Evolutionary conservation across 2,888 invertebrate species (phyloP).

Genomic region (Galerucella nymphaeae): DNA sequence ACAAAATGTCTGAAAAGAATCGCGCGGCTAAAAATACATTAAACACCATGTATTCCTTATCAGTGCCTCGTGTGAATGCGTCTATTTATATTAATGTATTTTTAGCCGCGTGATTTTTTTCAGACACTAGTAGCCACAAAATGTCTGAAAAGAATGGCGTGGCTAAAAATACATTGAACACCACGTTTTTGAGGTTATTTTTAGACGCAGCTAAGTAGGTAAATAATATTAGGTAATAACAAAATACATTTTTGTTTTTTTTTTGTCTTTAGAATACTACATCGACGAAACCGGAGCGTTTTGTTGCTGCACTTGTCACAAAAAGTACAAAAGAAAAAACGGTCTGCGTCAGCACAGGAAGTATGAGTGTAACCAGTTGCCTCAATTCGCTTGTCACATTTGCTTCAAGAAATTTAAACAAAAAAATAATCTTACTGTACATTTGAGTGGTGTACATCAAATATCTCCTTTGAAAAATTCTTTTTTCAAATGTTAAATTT

Average conservation of each 20-base stretch:
- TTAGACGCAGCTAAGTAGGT: too few species aligned
- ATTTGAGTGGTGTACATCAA: slow-evolving; percentile 67
- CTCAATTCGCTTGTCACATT: slow-evolving; percentile 60
- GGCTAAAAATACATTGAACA: too few species aligned
- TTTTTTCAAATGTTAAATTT: too few species aligned
- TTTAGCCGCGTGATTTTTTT: too few species aligned
- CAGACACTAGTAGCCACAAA: too few species aligned
- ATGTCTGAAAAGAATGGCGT: too few species aligned
- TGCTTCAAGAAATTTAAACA: slow-evolving; percentile 62
- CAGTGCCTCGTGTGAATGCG: too few species aligned
- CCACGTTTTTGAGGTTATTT: too few species aligned
- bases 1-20: too few species aligned
- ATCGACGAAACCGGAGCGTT: slow-evolving; percentile 21
- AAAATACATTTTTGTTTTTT: neutral
- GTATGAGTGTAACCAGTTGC: slow-evolving; percentile 62
- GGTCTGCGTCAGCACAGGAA: slow-evolving; percentile 54
- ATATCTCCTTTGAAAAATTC: neutral
- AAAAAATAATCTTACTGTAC: slow-evolving; percentile 64
- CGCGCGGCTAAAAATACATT: too few species aligned
- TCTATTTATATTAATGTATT: too few species aligned
- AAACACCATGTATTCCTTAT: too few species aligned
- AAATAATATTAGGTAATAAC: neutral
- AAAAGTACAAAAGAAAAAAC: slow-evolving; percentile 45
- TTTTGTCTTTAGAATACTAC: slow-evolving; percentile 22
- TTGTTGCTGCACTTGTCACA: slow-evolving; percentile 57